Base-by-base conservation (phyloP, 2,888 invertebrate genomes). In the Notodonta ziczac region DNA sequence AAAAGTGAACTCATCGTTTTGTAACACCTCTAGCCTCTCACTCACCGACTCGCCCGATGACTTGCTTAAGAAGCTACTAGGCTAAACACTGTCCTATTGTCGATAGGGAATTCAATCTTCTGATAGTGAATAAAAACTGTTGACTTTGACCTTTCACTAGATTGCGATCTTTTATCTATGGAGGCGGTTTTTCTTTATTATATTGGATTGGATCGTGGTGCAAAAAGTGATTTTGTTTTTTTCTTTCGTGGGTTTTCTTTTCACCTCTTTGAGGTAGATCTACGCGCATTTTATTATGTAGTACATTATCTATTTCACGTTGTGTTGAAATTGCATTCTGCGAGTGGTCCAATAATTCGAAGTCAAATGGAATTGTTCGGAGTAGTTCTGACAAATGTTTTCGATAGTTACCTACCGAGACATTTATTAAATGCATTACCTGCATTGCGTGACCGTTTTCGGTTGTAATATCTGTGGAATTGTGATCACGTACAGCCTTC, bases 401-500 rank as follows among this genome's bases (percentile, higher is more conserved):
- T 82, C 77, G 57, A 39, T 14, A 57, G 39, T 50, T 75, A 77
- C 75, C 72, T 80, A 83, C 81, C 74, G 75, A 81, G 80, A 80
- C 83, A 84, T 85, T 86, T 83, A 83, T 77, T 81, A 73, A 81
- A 81, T 76, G 81, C 79, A 86, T 84, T 83, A 86, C 24, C 24
- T 24, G 24, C 85, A 80, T 87, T 85, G 87, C 88, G 86, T 88
- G 90, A 86, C 82, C 81, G 76, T 87, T 88, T 89, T 84, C 79
- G 80, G 79, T 74, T 73, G 67, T 82, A 85, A 87, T 86, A 80
- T 84, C 84, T 77, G 77, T 85, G 87, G 88, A 92, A 93, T 92
- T 91, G 88, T 78, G 86, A 87, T 91, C 93, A 91, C 92, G 90
- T 90, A 77, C 91, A 86, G 87, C 90, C 91, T 90, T 90, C 90